These are phyloP conservation scores for Brachyptera putata DNA, from an alignment of 2,888 invertebrate species.

Conservation along the genomic window DNA sequence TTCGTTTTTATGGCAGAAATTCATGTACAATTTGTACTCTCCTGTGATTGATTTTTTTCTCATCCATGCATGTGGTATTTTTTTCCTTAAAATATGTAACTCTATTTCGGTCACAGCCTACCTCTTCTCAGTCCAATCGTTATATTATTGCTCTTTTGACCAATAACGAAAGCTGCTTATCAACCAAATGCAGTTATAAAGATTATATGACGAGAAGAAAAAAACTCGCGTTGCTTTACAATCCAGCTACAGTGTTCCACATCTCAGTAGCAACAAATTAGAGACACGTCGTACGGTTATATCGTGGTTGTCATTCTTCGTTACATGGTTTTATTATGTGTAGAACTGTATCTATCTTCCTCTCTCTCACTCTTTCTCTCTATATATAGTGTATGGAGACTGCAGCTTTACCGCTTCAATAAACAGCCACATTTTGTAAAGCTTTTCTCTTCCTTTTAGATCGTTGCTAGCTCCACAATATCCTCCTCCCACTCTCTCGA, in stretches of 20 bases:
- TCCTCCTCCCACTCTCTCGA: not conserved
- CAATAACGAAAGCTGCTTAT: slow-evolving; percentile 31
- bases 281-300: no score
- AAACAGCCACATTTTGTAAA: not conserved
- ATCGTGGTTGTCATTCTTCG: not conserved
- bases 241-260: not conserved
- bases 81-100: no score
- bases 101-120: no score
- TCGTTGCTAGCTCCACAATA: not conserved
- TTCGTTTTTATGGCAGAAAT: no score
- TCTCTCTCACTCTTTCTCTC: not conserved
- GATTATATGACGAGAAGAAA: slow-evolving; percentile 2
- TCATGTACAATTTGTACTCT: no score
- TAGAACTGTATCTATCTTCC: not conserved
- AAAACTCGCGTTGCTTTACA: not conserved
- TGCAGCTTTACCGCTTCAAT: not conserved
- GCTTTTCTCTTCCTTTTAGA: no score
- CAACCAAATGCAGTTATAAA: slow-evolving; percentile 25
- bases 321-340: not conserved
- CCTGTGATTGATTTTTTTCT: no score
- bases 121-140: no score
- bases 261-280: not conserved
- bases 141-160: slow-evolving; percentile 28
- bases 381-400: not conserved
- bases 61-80: no score